Base-by-base conservation (phyloP, 2,797 vertebrate species). In the Hafferia zeledoni region DNA sequence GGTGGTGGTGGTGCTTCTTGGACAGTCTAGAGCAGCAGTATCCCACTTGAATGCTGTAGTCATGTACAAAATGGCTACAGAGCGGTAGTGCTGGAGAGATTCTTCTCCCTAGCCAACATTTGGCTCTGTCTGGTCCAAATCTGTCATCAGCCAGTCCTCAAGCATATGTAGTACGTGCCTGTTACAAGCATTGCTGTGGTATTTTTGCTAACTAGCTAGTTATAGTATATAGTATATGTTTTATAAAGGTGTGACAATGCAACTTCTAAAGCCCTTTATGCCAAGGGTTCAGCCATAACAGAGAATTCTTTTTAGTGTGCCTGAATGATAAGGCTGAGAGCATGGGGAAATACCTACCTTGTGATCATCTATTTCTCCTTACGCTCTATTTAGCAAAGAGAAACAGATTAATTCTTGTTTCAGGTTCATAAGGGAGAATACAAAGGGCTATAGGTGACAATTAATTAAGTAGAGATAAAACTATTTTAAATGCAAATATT, bases 391-490 rank as follows among this genome's bases (percentile, higher is more conserved):
- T 68, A 77, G 41, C 23, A 83, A 77, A 89, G 28, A 83, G 52
- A 53, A 83, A 41, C 8, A 41, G 35, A 67, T 33, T 65, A 76
- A 19, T 74, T 9, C 44, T 79, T 79, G 27, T 63, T 76, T 69
- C 55, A 84, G 22, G 11, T 57, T 87, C 39, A 2, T 79, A 55
- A 69, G 19, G 30, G 27, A 27, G 43, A 43, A 57, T 79, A 46
- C 5, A 49, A 61, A 69, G 12, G 30, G 9, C 60, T 80, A 1
- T 37, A 70, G 9, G 28, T 80, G 53, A 20, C 60, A 92, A 68
- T 72, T 79, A 53, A 82, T 68, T 71, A 68, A 72, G 13, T 49
- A n/a, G 59, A 87, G 25, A 28, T 17, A 74, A 74, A 95, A 79
- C 18, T 72, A 5, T 83, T 87, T 85, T 53, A 67, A 41, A 31